Conservation (phyloP, 2,797 vertebrate genomes). For the Poeciliopsis turneri region DNA sequence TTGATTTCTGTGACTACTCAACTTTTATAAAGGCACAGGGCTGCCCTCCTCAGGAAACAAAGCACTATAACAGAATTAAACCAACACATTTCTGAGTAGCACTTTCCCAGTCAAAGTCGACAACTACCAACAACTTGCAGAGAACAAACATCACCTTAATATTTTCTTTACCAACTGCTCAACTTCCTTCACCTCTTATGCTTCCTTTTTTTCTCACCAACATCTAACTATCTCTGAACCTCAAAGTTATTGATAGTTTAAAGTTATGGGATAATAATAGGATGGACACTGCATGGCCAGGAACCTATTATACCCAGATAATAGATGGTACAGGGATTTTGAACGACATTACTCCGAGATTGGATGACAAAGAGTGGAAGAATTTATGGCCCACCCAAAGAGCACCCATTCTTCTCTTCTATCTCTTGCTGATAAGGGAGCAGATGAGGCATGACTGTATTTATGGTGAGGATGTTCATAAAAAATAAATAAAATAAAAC, state of each 20-base stretch:
- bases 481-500: conserved; percentile 40
- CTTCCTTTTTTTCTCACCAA: conserved; percentile 31
- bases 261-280: conserved; percentile 86
- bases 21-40: conserved; percentile 54
- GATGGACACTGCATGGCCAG: conserved; percentile 81
- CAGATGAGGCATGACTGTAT: conserved; percentile 77
- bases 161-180: conserved; percentile 44
- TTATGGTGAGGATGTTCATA: conserved; percentile 78
- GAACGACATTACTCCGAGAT: conserved; percentile 85
- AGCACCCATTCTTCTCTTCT: conserved; percentile 39
- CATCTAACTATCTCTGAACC: conserved; percentile 37
- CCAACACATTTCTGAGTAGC: conserved; percentile 18
- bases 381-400: conserved; percentile 81
- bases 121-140: conserved; percentile 31
- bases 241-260: conserved; percentile 85
- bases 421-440: conserved; percentile 80
- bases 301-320: conserved; percentile 83
- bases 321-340: conserved; percentile 81
- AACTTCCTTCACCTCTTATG: conserved; percentile 69
- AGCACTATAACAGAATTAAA: conserved; percentile 38
- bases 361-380: conserved; percentile 80
- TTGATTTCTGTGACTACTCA: conserved; percentile 48
- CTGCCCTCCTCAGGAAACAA: conserved; percentile 75
- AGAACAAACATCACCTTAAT: conserved; percentile 43
- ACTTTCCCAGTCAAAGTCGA: conserved; percentile 26